A percentile compares a stretch with the other conserved stretches of the same genome.
Evolutionary conservation across 1,140 invertebrate species (phyloP).

Genomic region (Steinernema feltiae): DNA sequence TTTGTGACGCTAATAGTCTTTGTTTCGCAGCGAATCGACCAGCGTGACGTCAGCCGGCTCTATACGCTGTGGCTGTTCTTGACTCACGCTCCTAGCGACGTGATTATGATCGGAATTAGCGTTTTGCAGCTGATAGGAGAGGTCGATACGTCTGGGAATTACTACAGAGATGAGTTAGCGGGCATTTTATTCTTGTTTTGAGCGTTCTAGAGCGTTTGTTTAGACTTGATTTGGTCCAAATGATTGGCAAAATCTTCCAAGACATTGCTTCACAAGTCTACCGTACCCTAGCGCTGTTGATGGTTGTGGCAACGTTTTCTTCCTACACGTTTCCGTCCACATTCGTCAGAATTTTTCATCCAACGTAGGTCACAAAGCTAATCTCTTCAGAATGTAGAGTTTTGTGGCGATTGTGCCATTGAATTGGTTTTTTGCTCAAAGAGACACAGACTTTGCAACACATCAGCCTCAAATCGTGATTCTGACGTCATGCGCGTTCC

Average conservation of each 20-base stretch:
- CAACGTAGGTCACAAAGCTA: conserved; percentile 1
- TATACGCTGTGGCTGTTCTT: not conserved
- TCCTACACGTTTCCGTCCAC: not conserved
- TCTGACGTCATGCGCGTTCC: too few species aligned
- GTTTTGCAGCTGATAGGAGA: not conserved
- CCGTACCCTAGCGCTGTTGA: not conserved
- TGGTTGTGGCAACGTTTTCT: not conserved
- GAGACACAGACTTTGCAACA: too few species aligned
- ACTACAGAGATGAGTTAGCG: not conserved
- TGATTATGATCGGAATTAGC: not conserved
- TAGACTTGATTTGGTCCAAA: not conserved
- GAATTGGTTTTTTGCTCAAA: too few species aligned
- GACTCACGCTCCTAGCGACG: not conserved
- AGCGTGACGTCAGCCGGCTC: not conserved
- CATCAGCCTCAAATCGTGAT: too few species aligned
- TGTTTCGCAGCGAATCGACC: not conserved
- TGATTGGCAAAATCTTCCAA: not conserved
- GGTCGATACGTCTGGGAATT: not conserved
- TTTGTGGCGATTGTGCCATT: too few species aligned
- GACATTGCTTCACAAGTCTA: not conserved
- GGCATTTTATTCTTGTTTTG: too few species aligned
- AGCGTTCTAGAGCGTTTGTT: too few species aligned
- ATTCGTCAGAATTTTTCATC: not conserved
- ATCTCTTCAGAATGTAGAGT: too few species aligned
- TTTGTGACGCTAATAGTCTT: not conserved